Percentiles rank a stretch among this genome's conserved stretches.
Conservation (phyloP, 2,888 invertebrate species). For the Thereva unica region DNA sequence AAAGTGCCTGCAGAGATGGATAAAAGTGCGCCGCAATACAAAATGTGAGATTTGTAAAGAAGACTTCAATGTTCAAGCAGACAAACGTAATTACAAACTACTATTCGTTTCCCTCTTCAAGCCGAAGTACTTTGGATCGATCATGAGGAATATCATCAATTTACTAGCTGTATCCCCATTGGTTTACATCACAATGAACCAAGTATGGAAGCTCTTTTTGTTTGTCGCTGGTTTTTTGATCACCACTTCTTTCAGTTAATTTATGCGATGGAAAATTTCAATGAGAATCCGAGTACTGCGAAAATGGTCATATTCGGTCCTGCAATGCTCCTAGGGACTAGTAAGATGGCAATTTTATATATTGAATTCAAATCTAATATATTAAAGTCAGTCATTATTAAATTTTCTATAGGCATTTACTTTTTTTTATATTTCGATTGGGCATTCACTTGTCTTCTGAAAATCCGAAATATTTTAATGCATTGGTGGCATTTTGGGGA, state of each 20-base stretch:
- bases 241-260: slow-evolving; percentile 19
- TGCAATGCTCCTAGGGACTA: slow-evolving; percentile 33
- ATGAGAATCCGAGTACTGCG: slow-evolving; percentile 20
- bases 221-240: background rate
- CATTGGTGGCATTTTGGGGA: slow-evolving; percentile 58
- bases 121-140: slow-evolving; percentile 50
- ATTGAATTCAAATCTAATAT: background rate
- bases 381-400: background rate
- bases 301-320: slow-evolving; percentile 38
- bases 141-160: slow-evolving; percentile 51
- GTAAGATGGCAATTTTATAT: slow-evolving; percentile 19
- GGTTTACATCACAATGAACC: slow-evolving; percentile 51
- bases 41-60: slow-evolving; percentile 53
- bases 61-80: slow-evolving; percentile 47
- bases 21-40: slow-evolving; percentile 50
- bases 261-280: slow-evolving; percentile 31
- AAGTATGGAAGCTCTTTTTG: slow-evolving; percentile 35
- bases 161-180: slow-evolving; percentile 52
- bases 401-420: slow-evolving; percentile 45
- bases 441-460: slow-evolving; percentile 50
- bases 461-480: slow-evolving; percentile 51
- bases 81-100: slow-evolving; percentile 47
- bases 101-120: slow-evolving; percentile 51
- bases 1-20: slow-evolving; percentile 54
- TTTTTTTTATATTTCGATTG: slow-evolving; percentile 53